Evolutionary conservation across 2,797 vertebrate genomes (phyloP), one percentile per base, ranked within the genome.

Genomic region (Sciurus carolinensis): DNA sequence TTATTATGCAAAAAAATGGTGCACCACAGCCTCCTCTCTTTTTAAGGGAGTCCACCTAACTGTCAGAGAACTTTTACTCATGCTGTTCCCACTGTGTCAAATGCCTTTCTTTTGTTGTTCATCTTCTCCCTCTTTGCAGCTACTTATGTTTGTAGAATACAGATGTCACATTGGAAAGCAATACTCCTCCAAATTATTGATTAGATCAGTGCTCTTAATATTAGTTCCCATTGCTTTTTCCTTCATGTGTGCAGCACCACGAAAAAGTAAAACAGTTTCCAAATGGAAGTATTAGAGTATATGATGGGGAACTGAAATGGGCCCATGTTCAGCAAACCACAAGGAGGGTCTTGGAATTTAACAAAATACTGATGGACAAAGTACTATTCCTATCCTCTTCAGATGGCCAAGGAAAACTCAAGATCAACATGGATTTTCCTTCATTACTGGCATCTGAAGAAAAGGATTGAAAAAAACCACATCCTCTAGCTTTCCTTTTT

Each of bases 181-280:
- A 6, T 30, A 4, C 5, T 47, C 7, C 4, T 0, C 9, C 1
- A 64, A 59, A 50, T 24, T 4, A 52, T n/a, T 7, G 11, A 54
- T 18, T 30, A n/a, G 15, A 44, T 36, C 20, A 24, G 8, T 54
- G 83, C 1, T 47, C 36, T 77, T 42, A 42, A 1, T 33, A 28
- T n/a, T 26, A 1, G 7, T 33, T 76, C 13, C 6, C 18, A 50
- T 50, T 42, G 3, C 0, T 80, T 87, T 66, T 42, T 44, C 1
- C 24, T 4, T 69, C 3, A 64, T 15, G 30, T 22, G 12, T 44
- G 24, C 2, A 24, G 4, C 13, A 67, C 1, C 33, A 28, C 1
- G 7, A 12, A 57, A 71, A 26, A 47, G 62, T 1, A 39, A 72
- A 59, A 33, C 1, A 59, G 1, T 2, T 33, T 62, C 14, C 59